Evolutionary conservation across 2,888 invertebrate genomes (phyloP).

Genomic region (Zaprionus lineosus): DNA sequence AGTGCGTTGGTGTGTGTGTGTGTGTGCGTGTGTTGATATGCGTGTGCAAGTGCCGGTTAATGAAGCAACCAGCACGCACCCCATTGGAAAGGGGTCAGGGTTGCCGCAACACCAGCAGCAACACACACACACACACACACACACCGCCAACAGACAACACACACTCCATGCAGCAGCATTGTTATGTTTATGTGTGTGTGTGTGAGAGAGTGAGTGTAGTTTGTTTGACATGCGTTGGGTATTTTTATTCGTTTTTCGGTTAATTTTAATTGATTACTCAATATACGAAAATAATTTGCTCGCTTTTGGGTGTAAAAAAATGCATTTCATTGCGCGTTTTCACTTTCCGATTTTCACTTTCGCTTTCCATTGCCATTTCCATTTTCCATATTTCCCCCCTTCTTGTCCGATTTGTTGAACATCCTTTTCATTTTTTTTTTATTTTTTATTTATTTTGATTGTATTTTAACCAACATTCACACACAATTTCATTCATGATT

Average conservation of each 20-base stretch:
- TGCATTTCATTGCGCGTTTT: no score
- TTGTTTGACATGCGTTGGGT: conserved; percentile 46
- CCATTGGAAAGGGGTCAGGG: conserved; percentile 71
- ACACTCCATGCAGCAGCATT: conserved; percentile 29
- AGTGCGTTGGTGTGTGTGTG: conserved; percentile 39
- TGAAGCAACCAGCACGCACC: conserved; percentile 70
- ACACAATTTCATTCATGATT: conserved; percentile 68
- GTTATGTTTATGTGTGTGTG: conserved; percentile 25
- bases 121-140: conserved; percentile 21
- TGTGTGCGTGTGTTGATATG: conserved; percentile 4
- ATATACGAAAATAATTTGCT: conserved; percentile 64
- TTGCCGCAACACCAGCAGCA: conserved; percentile 24
- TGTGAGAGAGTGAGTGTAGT: conserved; percentile 32
- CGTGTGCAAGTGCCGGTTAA: conserved; percentile 53
- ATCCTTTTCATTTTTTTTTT: conserved; percentile 5
- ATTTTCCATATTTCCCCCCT: no score
- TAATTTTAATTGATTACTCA: conserved; percentile 78
- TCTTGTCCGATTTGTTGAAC: no score
- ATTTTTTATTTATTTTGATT: no score
- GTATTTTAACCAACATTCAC: conserved; percentile 29
- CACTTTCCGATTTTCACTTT: conserved; percentile 47
- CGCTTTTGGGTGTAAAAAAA: conserved; percentile 38
- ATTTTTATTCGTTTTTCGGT: conserved; percentile 70
- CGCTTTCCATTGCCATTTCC: not conserved
- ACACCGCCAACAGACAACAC: conserved; percentile 16